These are phyloP conservation scores for Heliconius ismenius DNA, from an alignment of 2,888 invertebrate genomes.

Conservation along the genomic window DNA sequence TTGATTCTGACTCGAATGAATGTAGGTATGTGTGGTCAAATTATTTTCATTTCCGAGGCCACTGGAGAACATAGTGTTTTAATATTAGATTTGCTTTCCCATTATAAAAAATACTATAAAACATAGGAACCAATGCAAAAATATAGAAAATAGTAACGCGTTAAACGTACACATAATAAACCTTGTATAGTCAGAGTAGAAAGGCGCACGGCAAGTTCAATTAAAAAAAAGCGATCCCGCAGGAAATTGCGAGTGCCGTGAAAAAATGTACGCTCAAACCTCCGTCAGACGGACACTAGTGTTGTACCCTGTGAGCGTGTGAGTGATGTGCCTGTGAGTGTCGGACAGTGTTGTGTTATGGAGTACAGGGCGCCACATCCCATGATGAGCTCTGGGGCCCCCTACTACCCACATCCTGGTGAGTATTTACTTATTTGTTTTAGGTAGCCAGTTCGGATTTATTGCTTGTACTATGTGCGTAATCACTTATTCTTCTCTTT, in stretches of 20 bases:
- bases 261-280: constrained; percentile 44
- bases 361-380: constrained; percentile 76
- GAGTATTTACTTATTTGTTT: constrained; percentile 43
- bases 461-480: neutral
- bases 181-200: constrained; percentile 21
- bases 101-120: neutral
- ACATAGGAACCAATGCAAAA: neutral
- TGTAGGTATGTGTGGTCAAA: neutral
- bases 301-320: constrained; percentile 49
- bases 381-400: constrained; percentile 66
- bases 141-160: neutral
- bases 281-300: constrained; percentile 48
- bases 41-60: neutral
- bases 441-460: neutral
- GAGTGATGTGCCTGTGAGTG: constrained; percentile 52
- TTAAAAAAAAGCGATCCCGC: constrained; percentile 41
- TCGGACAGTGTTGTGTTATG: constrained; percentile 55
- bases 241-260: constrained; percentile 42
- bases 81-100: neutral
- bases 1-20: neutral
- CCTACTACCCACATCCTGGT: constrained; percentile 76
- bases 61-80: neutral
- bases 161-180: constrained; percentile 7
- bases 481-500: neutral
- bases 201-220: constrained; percentile 36